These are phyloP conservation scores for Taxidea taxus DNA, from an alignment of 2,113 vertebrate genomes.

Conservation along the genomic window DNA sequence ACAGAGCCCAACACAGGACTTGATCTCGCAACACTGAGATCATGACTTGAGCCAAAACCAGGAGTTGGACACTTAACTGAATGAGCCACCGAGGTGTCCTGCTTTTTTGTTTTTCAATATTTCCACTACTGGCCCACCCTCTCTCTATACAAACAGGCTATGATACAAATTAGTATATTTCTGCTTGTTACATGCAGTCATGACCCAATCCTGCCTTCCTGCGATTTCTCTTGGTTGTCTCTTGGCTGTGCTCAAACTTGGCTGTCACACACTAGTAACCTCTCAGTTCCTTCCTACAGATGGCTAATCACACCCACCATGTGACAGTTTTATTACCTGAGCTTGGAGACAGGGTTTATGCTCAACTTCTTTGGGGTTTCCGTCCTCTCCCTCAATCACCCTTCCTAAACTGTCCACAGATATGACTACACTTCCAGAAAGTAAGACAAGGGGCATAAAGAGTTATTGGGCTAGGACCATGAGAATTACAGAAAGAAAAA, in stretches of 20 bases:
- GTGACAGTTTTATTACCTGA: background rate
- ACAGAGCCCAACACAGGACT: background rate
- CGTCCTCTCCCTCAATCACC: no score
- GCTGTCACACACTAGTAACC: background rate
- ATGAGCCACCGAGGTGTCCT: rapidly evolving
- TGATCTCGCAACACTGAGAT: background rate
- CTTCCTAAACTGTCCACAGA: background rate
- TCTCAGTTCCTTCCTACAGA: background rate
- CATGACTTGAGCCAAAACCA: background rate
- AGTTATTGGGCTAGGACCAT: background rate
- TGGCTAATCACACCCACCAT: rapidly evolving
- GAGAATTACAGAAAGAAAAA: background rate
- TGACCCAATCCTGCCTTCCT: background rate
- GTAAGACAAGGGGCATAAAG: background rate
- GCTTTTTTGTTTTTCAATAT: background rate
- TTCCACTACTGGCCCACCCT: background rate
- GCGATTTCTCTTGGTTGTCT: background rate
- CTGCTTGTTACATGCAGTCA: background rate
- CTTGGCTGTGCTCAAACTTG: background rate
- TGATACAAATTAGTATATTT: background rate
- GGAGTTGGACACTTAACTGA: background rate
- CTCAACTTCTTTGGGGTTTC: background rate
- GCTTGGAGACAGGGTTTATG: background rate
- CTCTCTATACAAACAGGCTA: rapidly evolving
- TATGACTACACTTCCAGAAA: background rate